Evolutionary conservation across 2,113 vertebrate species (phyloP).

Genomic region (Pelodiscus sinensis): DNA sequence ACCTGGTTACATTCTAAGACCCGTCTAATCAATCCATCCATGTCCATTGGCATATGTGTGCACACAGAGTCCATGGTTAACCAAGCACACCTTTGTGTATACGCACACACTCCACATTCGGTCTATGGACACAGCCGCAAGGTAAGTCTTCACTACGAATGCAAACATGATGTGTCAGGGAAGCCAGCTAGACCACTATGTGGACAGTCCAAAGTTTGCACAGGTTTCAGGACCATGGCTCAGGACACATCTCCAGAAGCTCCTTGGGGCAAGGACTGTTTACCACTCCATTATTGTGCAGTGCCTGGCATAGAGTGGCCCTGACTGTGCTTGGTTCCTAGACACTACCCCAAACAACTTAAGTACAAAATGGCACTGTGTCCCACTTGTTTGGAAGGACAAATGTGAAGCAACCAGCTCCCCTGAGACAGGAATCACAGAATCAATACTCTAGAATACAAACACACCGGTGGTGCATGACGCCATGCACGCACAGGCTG

Average conservation of each 20-base stretch:
- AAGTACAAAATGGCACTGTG: neutral
- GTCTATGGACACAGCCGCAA: neutral
- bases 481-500: accelerated
- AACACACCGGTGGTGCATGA: neutral
- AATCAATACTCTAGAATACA: neutral
- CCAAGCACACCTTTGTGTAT: neutral
- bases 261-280: neutral
- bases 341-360: neutral
- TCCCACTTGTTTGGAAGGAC: neutral
- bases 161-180: neutral
- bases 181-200: neutral
- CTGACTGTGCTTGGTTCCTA: neutral
- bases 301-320: neutral
- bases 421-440: neutral
- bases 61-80: neutral
- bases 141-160: neutral
- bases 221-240: neutral
- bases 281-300: neutral
- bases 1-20: accelerated
- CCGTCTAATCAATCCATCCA: neutral
- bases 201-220: neutral
- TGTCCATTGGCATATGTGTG: neutral
- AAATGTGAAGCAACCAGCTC: neutral
- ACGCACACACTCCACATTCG: accelerated
- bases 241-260: neutral